Evolutionary conservation across 2,113 vertebrate species (phyloP), one percentile per base, ranked within the genome.

Genomic region (Osmerus eperlanus): DNA sequence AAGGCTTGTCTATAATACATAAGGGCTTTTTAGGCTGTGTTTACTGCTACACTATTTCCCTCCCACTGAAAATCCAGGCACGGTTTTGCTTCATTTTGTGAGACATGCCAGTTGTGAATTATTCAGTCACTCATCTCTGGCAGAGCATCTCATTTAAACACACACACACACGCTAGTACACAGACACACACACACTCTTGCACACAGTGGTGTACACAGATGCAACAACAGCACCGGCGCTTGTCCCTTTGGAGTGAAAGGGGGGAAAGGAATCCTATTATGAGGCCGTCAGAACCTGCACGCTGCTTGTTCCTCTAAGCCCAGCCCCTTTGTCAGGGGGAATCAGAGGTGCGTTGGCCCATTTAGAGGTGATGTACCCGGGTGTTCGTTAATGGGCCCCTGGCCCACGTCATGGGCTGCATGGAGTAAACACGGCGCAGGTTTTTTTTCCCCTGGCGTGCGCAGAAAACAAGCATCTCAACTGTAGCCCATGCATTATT

Each of bases 401-500:
- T 77, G 78, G 92, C 89, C 91, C 90, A 76, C 78, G 77, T 88
- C 84, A 81, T 62, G 58, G 84, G 84, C 73, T 47, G 21, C 6
- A 21, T 85, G 75, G 77, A 78, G 90, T 95, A 93, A 96, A 95
- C 93, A 95, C 94, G 12, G 32, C 16, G 16, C 93, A 94, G 93
- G 93, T 94, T 95, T 92, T 94, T 94, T 96, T 95, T 94, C 95
- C 92, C 93, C 89, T 92, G 89, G 90, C 87, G 87, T 83, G 82
- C 85, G 85, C 89, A 83, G 77, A 91, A 95, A 94, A 94, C 91
- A 93, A 91, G 92, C 89, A 87, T 86, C 91, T 91, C 68, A 85
- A 91, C 93, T 93, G 93, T 94, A 91, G 80, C 84, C 90, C 91
- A 96, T 98, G 94, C 95, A 97, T 97, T 95, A 97, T 97, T 96